Evolutionary conservation across 2,888 invertebrate species (phyloP), one percentile per base, ranked within the genome.

Genomic region (Spilosoma lubricipeda): DNA sequence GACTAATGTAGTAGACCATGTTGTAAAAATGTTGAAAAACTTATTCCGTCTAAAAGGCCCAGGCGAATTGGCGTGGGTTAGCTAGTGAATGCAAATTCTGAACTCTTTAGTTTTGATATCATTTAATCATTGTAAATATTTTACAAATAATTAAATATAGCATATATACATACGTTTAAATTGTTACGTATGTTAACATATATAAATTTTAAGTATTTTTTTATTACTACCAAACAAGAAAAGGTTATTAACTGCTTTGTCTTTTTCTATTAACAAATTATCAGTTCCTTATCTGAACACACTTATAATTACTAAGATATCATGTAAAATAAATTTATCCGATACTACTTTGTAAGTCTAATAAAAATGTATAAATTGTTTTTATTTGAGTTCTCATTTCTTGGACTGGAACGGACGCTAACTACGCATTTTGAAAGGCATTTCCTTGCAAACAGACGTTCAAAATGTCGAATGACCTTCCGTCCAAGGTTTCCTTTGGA

Each of bases 351-450:
- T 11, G 11, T n/a, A n/a, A n/a, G 7, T 56, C 4, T n/a, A n/a
- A 56, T 56, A 56, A n/a, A 56, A 56, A 9, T n/a, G 13, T 56
- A 23, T 56, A 56, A 56, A 56, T 23, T 13, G 2, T 39, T 67
- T 42, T 39, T 39, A n/a, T 42, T 3, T n/a, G n/a, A 27, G 9
- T 11, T 42, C n/a, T 66, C 23, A 66, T 33, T 66, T n/a, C 33
- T 36, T 39, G 20, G 65, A 59, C 59, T 59, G 27, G 59, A 59
- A 59, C 59, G 59, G 59, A 59, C 59, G 59, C 59, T 15, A 59
- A 59, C n/a, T 59, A 27, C 59, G 59, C 59, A 27, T 27, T 59
- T 59, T 27, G 67, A 74, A 74, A 74, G 65, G 48, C 56, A 45
- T 71, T 74, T 42, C 52, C 52, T 48, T 20, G 18, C 20, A 23